Percentiles rank a stretch among this genome's conserved stretches.
These are phyloP conservation scores for Melanotaenia nigrans DNA, from an alignment of 2,797 vertebrate genomes.

Conservation along the genomic window DNA sequence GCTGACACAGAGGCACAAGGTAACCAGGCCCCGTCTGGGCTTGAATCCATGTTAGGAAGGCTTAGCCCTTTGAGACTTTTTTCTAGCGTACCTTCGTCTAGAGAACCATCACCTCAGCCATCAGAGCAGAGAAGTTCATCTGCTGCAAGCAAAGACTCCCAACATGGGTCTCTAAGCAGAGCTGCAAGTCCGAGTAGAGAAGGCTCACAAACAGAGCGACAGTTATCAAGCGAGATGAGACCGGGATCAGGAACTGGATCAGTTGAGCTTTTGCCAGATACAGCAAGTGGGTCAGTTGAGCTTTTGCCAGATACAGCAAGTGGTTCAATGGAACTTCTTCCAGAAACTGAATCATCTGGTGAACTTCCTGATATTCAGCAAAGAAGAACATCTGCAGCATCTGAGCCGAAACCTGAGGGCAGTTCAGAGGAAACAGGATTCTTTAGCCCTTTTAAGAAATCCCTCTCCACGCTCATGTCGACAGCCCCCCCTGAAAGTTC, in stretches of 20 bases:
- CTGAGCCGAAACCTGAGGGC: slow-evolving; percentile 70
- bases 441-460: slow-evolving; percentile 93
- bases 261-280: slow-evolving; percentile 68
- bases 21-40: slow-evolving; percentile 80
- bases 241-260: slow-evolving; percentile 70
- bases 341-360: slow-evolving; percentile 83
- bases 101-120: slow-evolving; percentile 72
- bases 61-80: slow-evolving; percentile 91
- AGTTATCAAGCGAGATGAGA: slow-evolving; percentile 62
- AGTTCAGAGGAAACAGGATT: slow-evolving; percentile 81
- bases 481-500: slow-evolving; percentile 70
- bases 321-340: slow-evolving; percentile 82
- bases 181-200: slow-evolving; percentile 45
- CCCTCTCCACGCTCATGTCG: slow-evolving; percentile 88
- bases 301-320: slow-evolving; percentile 67
- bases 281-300: slow-evolving; percentile 74
- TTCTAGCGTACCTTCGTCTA: slow-evolving; percentile 76
- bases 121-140: slow-evolving; percentile 63
- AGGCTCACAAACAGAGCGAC: slow-evolving; percentile 57
- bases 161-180: slow-evolving; percentile 53
- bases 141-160: slow-evolving; percentile 57
- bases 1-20: slow-evolving; percentile 49
- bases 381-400: slow-evolving; percentile 50
- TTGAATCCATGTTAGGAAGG: slow-evolving; percentile 88
- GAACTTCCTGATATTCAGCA: slow-evolving; percentile 80